Evolutionary conservation across 2,888 invertebrate genomes (phyloP).

Genomic region (Sesia apiformis): DNA sequence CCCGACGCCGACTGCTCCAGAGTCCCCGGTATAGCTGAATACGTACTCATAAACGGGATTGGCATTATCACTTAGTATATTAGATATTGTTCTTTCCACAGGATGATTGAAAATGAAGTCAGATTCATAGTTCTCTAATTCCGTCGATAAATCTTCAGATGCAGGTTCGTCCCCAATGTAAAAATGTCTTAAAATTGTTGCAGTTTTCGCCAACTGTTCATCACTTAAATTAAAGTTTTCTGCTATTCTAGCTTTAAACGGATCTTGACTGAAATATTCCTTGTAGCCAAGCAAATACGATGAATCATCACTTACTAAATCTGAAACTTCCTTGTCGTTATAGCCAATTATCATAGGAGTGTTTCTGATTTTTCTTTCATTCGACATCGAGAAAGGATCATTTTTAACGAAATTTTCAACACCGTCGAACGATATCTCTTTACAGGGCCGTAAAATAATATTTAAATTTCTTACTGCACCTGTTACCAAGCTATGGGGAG

Average conservation of each 20-base stretch:
- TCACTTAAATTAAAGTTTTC: slow-evolving; percentile 46
- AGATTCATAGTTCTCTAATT: slow-evolving; percentile 44
- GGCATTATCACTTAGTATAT: slow-evolving; percentile 39
- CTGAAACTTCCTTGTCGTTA: slow-evolving; percentile 35
- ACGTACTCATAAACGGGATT: slow-evolving; percentile 48
- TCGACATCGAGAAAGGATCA: slow-evolving; percentile 44
- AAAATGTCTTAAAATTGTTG: slow-evolving; percentile 38
- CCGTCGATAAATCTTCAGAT: slow-evolving; percentile 25
- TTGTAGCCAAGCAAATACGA: slow-evolving; percentile 7
- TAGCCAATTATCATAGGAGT: slow-evolving; percentile 55
- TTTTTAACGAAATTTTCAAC: slow-evolving; percentile 47
- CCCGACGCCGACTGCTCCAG: slow-evolving; percentile 26
- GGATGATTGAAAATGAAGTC: slow-evolving; percentile 54
- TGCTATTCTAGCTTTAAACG: slow-evolving; percentile 39
- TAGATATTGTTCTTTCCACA: slow-evolving; percentile 37
- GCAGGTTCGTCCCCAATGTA: slow-evolving; percentile 53
- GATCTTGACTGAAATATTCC: slow-evolving; percentile 36
- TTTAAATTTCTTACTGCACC: slow-evolving; percentile 38
- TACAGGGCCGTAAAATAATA: slow-evolving; percentile 48
- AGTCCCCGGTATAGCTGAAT: slow-evolving; percentile 41
- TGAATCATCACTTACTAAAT: no score
- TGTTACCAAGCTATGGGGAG: slow-evolving; percentile 42
- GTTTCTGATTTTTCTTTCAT: slow-evolving; percentile 40
- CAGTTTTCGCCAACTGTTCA: slow-evolving; percentile 25
- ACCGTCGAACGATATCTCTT: slow-evolving; percentile 53